phyloP scores from a whole-genome alignment of 2,797 vertebrate genomes.

The Macropus fuliginosus region DNA sequence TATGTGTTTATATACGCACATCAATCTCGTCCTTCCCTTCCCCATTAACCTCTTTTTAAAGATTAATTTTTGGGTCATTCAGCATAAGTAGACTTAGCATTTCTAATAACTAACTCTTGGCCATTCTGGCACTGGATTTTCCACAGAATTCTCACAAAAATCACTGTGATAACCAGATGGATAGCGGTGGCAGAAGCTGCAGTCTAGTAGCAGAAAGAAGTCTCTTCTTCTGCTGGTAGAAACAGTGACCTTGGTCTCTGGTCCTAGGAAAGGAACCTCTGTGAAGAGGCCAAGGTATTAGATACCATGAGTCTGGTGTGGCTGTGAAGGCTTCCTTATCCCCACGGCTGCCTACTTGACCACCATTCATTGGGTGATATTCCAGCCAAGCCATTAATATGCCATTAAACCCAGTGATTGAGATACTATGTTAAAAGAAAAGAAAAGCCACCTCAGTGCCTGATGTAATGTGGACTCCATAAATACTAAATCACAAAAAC shows the following conservation, averaged over 20 bases:
- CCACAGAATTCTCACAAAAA: not conserved
- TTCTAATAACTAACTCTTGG: not conserved
- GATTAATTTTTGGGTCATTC: slow-evolving; percentile 36
- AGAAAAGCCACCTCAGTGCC: not conserved
- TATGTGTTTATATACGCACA: slow-evolving; percentile 76
- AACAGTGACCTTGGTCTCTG: slow-evolving; percentile 26
- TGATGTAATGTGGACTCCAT: not conserved
- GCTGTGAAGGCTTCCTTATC: not conserved
- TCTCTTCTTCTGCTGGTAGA: not conserved
- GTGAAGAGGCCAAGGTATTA: slow-evolving; percentile 21
- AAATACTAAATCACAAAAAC: slow-evolving; percentile 9
- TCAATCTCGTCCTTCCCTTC: slow-evolving; percentile 41
- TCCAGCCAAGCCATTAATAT: not conserved
- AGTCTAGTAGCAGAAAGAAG: not conserved
- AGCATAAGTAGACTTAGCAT: not conserved
- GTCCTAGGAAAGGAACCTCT: not conserved
- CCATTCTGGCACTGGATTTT: not conserved
- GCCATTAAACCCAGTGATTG: not conserved
- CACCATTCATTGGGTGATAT: not conserved
- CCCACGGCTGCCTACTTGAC: not conserved
- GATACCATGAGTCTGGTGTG: not conserved
- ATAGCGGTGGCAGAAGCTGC: not conserved
- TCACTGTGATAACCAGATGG: not conserved
- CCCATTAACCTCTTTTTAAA: slow-evolving; percentile 61
- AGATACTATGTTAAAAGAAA: slow-evolving; percentile 27